Base-by-base conservation (phyloP, 2,888 invertebrate species). In the Melanostoma mellinum region DNA sequence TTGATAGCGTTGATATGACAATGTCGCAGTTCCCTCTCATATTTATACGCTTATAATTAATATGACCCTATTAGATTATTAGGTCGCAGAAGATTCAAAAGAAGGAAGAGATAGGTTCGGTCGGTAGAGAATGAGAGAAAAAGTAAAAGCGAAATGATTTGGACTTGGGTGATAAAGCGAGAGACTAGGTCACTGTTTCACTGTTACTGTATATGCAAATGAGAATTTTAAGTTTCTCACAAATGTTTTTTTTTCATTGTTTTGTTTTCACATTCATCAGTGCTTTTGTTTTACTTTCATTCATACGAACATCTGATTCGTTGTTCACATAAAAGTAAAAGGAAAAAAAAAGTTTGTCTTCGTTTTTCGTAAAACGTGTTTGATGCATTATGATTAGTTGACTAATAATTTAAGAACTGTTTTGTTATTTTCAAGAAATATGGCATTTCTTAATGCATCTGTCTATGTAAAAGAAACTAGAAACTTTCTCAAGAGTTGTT, bases 231-330 rank as follows among this genome's bases (percentile, higher is more conserved):
- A 50, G 44, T 38, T 56, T 40, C 6, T 56, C 44, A 1, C 55
- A 36, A 4, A n/a, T 50, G 60, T 50, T 72, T 46, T 20, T 9
- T 33, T 35, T 40, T 36, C 30, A 61, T 76, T 40, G 52, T 80
- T 61, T 65, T 50, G 52, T 81, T 67, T 30, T 76, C 68, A 10
- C 5, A 52, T 52, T 81, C 38, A 71, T 65, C 72, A n/a, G 6
- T 71, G 56, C 65, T 71, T 78, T 85, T 69, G 79, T 74, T 84
- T 80, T 73, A 85, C 85, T 85, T 86, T 86, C 86, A 85, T 85
- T 85, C 61, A 76, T 71, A 50, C 55, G 40, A 52, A 42, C 42
- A 44, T 1, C 9, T 8, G 30, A 6, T 20, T 20, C 10, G 9
- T 20, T 60, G 3, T 9, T n/a, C 32, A 60, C 4, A 60, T 10